These are phyloP conservation scores for Sicus ferrugineus DNA, from an alignment of 2,888 invertebrate species.

Conservation along the genomic window DNA sequence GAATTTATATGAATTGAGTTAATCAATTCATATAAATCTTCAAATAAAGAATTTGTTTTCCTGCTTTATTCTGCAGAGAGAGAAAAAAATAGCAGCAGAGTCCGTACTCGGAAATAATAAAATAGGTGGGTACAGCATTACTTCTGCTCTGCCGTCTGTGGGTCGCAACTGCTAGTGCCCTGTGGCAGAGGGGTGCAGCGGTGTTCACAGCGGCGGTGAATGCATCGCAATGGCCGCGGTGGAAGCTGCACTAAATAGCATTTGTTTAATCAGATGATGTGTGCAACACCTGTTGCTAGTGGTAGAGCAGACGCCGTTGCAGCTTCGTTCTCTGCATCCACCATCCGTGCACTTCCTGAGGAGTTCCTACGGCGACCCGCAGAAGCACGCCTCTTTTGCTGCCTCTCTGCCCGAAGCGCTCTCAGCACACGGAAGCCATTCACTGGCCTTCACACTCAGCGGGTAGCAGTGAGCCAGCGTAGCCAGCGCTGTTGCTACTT, in stretches of 20 bases:
- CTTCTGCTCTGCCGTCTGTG: background rate
- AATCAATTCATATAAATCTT: conserved; percentile 22
- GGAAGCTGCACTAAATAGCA: conserved; percentile 27
- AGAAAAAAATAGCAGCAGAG: background rate
- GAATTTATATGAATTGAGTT: background rate
- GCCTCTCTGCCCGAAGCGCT: conserved; percentile 11
- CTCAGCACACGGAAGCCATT: conserved; percentile 30
- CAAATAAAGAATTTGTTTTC: conserved; percentile 21
- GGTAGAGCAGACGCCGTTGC: background rate
- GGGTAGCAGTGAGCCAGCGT: conserved; percentile 12
- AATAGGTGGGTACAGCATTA: too few relatives aligned
- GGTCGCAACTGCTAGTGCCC: background rate
- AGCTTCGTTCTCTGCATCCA: background rate
- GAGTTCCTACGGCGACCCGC: background rate
- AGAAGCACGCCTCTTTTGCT: background rate
- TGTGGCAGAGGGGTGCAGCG: background rate
- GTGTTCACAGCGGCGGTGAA: background rate
- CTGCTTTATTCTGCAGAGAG: background rate
- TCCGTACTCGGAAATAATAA: background rate
- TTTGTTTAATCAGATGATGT: conserved; percentile 32
- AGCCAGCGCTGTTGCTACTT: conserved; percentile 17
- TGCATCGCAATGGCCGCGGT: background rate
- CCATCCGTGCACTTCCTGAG: background rate
- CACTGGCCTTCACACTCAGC: conserved; percentile 30
- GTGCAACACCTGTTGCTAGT: conserved; percentile 26